Evolutionary conservation across 2,888 invertebrate species (phyloP).

Genomic region (Epistrophella euchroma): DNA sequence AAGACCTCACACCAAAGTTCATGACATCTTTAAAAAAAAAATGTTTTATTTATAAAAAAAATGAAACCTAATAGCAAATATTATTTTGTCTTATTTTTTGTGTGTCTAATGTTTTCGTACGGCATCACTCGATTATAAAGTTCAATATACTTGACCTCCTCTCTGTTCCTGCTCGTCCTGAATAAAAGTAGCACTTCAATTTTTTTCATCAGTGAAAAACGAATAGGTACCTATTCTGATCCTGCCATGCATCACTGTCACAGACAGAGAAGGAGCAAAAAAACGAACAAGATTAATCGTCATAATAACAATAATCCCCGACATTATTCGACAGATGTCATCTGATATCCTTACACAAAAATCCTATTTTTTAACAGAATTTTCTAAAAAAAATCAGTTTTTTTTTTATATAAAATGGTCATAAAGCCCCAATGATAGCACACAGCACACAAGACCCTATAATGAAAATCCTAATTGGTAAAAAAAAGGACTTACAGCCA

Average conservation of each 20-base stretch:
- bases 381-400: slow-evolving; percentile 39
- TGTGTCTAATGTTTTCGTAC: slow-evolving; percentile 19
- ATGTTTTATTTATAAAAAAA: not conserved
- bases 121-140: slow-evolving; percentile 21
- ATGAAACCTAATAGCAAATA: slow-evolving; percentile 12
- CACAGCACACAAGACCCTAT: slow-evolving; percentile 31
- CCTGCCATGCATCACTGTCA: slow-evolving; percentile 47
- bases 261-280: not conserved
- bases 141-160: slow-evolving; percentile 25
- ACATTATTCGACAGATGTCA: slow-evolving; percentile 73
- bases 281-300: slow-evolving; percentile 64
- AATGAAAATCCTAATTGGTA: slow-evolving; percentile 35
- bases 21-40: not conserved
- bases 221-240: slow-evolving; percentile 14
- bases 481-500: slow-evolving; percentile 64
- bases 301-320: slow-evolving; percentile 72
- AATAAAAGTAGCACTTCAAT: slow-evolving; percentile 7
- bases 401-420: slow-evolving; percentile 37
- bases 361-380: slow-evolving; percentile 59
- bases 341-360: slow-evolving; percentile 69
- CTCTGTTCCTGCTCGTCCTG: not conserved
- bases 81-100: slow-evolving; percentile 13
- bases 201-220: slow-evolving; percentile 5
- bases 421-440: slow-evolving; percentile 49
- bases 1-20: slow-evolving; percentile 28